Percentiles rank a stretch among this genome's conserved stretches.
Evolutionary conservation across 2,888 invertebrate genomes (phyloP).

Genomic region (Erebia ligea): DNA sequence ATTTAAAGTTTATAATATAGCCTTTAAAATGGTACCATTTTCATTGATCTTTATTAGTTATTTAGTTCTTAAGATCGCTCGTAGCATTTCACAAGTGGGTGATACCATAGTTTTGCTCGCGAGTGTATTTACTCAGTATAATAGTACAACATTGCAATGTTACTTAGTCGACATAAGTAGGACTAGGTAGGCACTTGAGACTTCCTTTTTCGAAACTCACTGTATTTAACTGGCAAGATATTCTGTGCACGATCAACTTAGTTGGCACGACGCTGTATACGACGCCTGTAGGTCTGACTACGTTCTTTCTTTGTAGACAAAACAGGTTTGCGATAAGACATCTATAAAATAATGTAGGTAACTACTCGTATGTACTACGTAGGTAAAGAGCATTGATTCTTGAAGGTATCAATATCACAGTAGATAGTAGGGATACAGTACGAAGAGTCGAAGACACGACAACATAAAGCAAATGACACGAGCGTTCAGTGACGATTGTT

Average conservation of each 20-base stretch:
- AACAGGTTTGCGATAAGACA: conserved; percentile 1
- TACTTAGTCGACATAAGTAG: neutral
- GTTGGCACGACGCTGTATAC: neutral
- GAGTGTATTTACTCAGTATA: neutral
- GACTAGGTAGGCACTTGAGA: neutral
- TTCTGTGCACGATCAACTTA: conserved; percentile 5
- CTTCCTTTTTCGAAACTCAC: conserved; percentile 12
- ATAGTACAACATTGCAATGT: neutral
- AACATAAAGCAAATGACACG: too few species aligned
- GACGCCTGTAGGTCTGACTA: conserved; percentile 7
- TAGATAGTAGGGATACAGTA: too few species aligned
- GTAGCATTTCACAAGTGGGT: too few species aligned
- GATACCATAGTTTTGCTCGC: too few species aligned
- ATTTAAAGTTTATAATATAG: too few species aligned
- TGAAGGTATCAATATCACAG: neutral
- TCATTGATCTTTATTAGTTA: too few species aligned
- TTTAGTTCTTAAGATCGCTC: too few species aligned
- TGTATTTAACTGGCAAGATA: conserved; percentile 5
- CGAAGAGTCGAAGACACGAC: too few species aligned
- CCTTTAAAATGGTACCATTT: too few species aligned
- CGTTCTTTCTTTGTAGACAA: neutral
- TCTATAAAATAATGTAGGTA: neutral
- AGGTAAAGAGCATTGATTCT: neutral
- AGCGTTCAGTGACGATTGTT: too few species aligned
- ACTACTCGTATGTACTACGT: neutral